A percentile compares a stretch with the other conserved stretches of the same genome.
phyloP scores from a whole-genome alignment of 2,888 invertebrate genomes.

The Stratiomys singularior region DNA sequence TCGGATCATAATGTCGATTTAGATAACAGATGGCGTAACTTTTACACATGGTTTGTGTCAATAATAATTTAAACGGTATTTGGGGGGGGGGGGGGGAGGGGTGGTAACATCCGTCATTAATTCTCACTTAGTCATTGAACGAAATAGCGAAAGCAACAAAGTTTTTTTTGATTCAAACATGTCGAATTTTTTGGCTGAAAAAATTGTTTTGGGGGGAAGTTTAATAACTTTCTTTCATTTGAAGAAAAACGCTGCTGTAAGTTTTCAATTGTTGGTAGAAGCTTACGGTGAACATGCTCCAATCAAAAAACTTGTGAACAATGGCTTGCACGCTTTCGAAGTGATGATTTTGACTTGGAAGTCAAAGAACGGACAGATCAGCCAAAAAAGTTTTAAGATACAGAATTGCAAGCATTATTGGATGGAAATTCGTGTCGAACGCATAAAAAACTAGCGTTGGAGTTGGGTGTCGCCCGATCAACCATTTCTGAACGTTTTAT shows the following conservation, averaged over 20 bases:
- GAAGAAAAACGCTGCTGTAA: slow-evolving; percentile 51
- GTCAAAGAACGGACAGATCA: slow-evolving; percentile 22
- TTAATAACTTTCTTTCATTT: slow-evolving; percentile 51
- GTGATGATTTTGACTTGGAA: slow-evolving; percentile 45
- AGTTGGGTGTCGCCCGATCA: neutral
- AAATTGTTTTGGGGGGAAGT: slow-evolving; percentile 53
- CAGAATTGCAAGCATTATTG: slow-evolving; percentile 51
- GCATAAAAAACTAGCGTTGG: neutral
- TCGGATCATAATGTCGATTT: too few relatives aligned
- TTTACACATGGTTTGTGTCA: too few relatives aligned
- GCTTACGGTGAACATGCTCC: slow-evolving; percentile 49
- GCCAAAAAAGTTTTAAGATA: slow-evolving; percentile 41
- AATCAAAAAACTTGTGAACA: neutral
- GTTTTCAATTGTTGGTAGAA: slow-evolving; percentile 47
- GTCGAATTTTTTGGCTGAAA: slow-evolving; percentile 7
- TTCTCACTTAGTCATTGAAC: too few relatives aligned
- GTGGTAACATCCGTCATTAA: too few relatives aligned
- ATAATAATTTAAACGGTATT: too few relatives aligned
- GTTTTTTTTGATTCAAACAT: neutral
- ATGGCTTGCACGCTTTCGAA: slow-evolving; percentile 46
- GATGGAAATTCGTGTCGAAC: slow-evolving; percentile 19
- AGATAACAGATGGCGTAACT: too few relatives aligned
- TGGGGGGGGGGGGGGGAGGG: too few relatives aligned
- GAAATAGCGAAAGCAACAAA: neutral
- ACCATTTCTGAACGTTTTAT: neutral